A percentile compares a stretch with the other conserved stretches of the same genome.
Evolutionary conservation across 2,888 invertebrate genomes (phyloP).

Genomic region (Drosophila vallismaia): DNA sequence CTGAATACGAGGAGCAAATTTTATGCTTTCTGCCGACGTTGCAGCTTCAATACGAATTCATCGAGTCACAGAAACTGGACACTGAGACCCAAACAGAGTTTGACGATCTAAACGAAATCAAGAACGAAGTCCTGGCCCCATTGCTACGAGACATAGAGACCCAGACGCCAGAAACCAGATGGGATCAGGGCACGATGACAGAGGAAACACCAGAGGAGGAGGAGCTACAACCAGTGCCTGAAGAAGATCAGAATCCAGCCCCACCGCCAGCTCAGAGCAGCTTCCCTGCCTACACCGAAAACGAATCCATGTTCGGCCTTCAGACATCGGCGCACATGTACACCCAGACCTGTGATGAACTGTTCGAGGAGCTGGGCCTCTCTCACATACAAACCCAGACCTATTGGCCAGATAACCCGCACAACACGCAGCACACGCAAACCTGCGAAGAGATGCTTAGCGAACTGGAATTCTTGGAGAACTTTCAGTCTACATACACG

Average conservation of each 20-base stretch:
- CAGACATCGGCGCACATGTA: conserved; percentile 69
- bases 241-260: conserved; percentile 10
- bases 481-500: conserved; percentile 81
- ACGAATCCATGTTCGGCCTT: conserved; percentile 53
- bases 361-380: conserved; percentile 86
- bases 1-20: conserved; percentile 12
- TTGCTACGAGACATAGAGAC: conserved; percentile 58
- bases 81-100: conserved; percentile 87
- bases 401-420: conserved; percentile 83
- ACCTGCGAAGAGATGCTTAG: conserved; percentile 81
- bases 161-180: conserved; percentile 56
- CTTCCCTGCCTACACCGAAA: conserved; percentile 19
- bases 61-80: conserved; percentile 57
- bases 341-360: conserved; percentile 86
- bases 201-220: conserved; percentile 29
- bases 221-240: neutral
- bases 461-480: conserved; percentile 70
- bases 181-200: conserved; percentile 65
- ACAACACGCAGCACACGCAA: conserved; percentile 82
- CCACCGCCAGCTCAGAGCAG: neutral
- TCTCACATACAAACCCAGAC: conserved; percentile 88
- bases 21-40: conserved; percentile 33
- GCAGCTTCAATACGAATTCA: conserved; percentile 13
- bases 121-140: conserved; percentile 52
- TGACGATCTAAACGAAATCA: conserved; percentile 53